Evolutionary conservation across 2,113 vertebrate genomes (phyloP).

Genomic region (Oenanthe melanoleuca): DNA sequence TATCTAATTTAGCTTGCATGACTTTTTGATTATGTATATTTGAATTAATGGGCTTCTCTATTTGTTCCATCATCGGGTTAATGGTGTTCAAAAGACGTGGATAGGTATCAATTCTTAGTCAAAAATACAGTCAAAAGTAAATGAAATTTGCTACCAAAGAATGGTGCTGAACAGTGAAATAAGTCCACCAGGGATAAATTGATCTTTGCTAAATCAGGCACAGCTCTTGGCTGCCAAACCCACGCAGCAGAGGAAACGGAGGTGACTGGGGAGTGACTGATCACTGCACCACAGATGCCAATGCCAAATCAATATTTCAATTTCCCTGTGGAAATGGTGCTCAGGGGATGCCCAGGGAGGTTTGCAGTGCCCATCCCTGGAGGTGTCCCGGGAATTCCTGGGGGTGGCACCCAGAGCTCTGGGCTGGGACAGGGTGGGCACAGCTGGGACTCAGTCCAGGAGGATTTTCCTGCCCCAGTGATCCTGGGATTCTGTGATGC

Average conservation of each 20-base stretch:
- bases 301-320: neutral
- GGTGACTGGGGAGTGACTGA: neutral
- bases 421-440: neutral
- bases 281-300: neutral
- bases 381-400: neutral
- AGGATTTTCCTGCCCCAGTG: neutral
- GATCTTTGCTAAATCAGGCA: neutral
- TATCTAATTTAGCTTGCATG: conserved; percentile 32
- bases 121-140: neutral
- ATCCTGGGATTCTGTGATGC: fast-evolving
- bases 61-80: conserved; percentile 8
- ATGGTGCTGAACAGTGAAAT: neutral
- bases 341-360: neutral
- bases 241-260: neutral
- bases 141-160: neutral
- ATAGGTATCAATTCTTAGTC: neutral
- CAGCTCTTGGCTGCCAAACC: neutral
- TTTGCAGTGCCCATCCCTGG: neutral
- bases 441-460: too few species aligned
- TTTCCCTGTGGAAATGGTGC: neutral
- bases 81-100: neutral
- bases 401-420: neutral
- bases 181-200: neutral
- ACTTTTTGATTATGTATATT: conserved; percentile 38
- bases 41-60: conserved; percentile 17